A percentile compares a stretch with the other conserved stretches of the same genome.
phyloP scores from a whole-genome alignment of 2,888 invertebrate genomes.

The Eilema caniola region DNA sequence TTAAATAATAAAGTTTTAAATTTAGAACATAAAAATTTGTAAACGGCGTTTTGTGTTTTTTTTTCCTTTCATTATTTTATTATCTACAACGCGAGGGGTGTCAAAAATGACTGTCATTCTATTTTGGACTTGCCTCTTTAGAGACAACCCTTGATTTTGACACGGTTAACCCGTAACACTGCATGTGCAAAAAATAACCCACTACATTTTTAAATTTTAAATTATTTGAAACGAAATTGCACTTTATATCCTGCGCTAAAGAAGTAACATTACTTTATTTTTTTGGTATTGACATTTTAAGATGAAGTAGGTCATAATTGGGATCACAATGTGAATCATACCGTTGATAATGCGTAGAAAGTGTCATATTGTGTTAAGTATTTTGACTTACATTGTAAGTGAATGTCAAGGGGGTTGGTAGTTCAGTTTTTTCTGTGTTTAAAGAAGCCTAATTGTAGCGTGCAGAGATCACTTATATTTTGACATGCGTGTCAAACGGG shows the following conservation, averaged over 20 bases:
- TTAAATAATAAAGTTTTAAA: conserved; percentile 81
- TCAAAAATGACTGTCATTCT: conserved; percentile 74
- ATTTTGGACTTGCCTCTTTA: conserved; percentile 74
- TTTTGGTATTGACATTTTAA: conserved; percentile 49
- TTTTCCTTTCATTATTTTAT: conserved; percentile 52
- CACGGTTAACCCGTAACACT: conserved; percentile 64
- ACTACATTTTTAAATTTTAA: conserved; percentile 34
- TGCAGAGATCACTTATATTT: conserved; percentile 48
- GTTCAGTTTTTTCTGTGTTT: conserved; percentile 34
- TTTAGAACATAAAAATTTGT: conserved; percentile 82
- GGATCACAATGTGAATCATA: conserved; percentile 63
- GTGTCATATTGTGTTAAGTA: conserved; percentile 59
- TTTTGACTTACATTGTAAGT: conserved; percentile 61
- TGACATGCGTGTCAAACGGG: conserved; percentile 55
- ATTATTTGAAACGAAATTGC: conserved; percentile 25
- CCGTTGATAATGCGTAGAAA: conserved; percentile 64
- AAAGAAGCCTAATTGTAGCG: conserved; percentile 38
- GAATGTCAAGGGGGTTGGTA: conserved; percentile 51
- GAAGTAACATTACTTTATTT: neutral
- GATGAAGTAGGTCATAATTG: conserved; percentile 68
- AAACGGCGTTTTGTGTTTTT: conserved; percentile 69
- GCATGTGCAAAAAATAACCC: conserved; percentile 37
- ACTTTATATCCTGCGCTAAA: conserved; percentile 39
- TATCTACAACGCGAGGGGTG: conserved; percentile 70
- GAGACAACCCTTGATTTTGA: conserved; percentile 65